Percentiles rank a stretch among this genome's conserved stretches.
These are phyloP conservation scores for Petrocephalus schoutedeni DNA, from an alignment of 2,797 vertebrate genomes.

Conservation along the genomic window DNA sequence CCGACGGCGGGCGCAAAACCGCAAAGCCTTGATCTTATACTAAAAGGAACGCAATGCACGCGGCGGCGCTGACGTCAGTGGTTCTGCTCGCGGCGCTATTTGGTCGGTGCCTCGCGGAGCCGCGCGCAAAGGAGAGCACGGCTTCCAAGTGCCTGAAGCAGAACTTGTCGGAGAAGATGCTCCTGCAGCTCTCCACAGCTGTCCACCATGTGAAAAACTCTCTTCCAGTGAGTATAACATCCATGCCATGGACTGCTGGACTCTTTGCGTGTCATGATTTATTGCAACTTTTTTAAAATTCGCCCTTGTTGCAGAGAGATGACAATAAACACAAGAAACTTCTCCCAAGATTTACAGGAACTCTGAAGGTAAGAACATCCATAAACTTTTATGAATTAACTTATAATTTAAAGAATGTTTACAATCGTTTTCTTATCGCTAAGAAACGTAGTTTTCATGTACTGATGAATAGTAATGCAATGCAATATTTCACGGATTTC, in stretches of 20 bases:
- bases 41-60: slow-evolving; percentile 6
- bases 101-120: background rate
- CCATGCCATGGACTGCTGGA: background rate
- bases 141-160: slow-evolving; percentile 15
- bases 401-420: background rate
- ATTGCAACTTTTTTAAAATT: background rate
- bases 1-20: background rate
- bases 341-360: slow-evolving; percentile 26
- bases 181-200: slow-evolving; percentile 29
- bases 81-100: slow-evolving; percentile 20
- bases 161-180: slow-evolving; percentile 21
- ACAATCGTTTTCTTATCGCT: background rate
- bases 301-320: slow-evolving; percentile 28
- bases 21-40: background rate
- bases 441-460: background rate
- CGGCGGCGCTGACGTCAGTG: slow-evolving; percentile 18
- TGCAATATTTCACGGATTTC: background rate
- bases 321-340: slow-evolving; percentile 29
- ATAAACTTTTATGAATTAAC: background rate
- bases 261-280: background rate
- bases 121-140: background rate
- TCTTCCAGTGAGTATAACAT: slow-evolving; percentile 37
- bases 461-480: background rate
- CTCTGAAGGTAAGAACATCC: slow-evolving; percentile 30
- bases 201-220: slow-evolving; percentile 8